Conservation (phyloP, 2,113 vertebrate species). For the Ctenomys sociabilis region DNA sequence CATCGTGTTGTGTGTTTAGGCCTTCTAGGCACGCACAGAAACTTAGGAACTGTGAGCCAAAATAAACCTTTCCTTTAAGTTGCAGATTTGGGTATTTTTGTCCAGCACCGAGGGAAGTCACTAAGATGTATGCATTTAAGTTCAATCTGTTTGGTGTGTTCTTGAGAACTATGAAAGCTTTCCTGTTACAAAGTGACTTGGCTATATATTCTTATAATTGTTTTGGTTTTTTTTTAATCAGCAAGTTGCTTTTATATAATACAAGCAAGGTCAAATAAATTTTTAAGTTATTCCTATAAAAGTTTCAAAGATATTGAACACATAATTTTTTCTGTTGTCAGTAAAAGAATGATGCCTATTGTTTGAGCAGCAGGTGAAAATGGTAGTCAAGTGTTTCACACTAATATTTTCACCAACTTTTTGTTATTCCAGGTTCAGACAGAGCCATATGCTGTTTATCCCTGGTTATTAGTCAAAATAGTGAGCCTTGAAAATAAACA, state of each 20-base stretch:
- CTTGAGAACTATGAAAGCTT: background rate
- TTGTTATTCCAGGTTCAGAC: conserved; percentile 39
- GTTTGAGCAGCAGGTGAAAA: background rate
- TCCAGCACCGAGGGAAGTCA: background rate
- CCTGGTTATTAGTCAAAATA: background rate
- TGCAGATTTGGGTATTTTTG: background rate
- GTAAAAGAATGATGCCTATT: conserved; percentile 32
- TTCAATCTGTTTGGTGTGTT: conserved; percentile 34
- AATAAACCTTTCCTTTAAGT: background rate
- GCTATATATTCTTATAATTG: background rate
- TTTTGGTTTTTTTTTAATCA: conserved; percentile 64
- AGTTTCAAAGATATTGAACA: conserved; percentile 37
- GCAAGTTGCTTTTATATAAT: conserved; percentile 20
- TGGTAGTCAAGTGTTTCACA: conserved; percentile 19
- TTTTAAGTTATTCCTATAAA: conserved; percentile 55
- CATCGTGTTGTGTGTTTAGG: background rate
- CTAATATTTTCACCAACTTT: background rate
- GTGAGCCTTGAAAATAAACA: conserved; percentile 27
- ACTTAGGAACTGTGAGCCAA: background rate
- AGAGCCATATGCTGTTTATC: background rate
- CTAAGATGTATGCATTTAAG: background rate
- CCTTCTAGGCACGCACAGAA: background rate
- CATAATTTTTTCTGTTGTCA: conserved; percentile 52
- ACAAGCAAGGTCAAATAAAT: conserved; percentile 27
- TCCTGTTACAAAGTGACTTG: conserved; percentile 24